phyloP scores from a whole-genome alignment of 1,140 invertebrate species.

The Sycobia sp. region DNA sequence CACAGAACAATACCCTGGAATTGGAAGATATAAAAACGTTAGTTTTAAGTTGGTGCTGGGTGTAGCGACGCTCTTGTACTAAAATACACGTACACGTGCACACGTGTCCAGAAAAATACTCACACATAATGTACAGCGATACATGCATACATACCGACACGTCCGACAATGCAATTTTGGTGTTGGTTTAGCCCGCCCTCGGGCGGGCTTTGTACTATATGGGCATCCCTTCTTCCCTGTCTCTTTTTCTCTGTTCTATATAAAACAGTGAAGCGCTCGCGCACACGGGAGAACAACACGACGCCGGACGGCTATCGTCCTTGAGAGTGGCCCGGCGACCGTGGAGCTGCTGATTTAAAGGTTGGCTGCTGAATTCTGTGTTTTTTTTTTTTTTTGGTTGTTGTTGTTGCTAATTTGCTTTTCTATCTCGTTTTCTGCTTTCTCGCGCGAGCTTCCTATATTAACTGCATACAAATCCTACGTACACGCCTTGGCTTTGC shows the following conservation, averaged over 20 bases:
- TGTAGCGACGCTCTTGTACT: constrained; percentile 7
- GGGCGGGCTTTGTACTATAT: constrained; percentile 15
- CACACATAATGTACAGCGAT: too few species aligned
- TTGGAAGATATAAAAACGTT: not conserved
- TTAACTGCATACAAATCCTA: too few species aligned
- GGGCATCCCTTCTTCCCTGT: constrained; percentile 44
- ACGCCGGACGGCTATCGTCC: constrained; percentile 59
- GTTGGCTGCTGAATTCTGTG: constrained; percentile 29
- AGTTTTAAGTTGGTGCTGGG: constrained; percentile 15
- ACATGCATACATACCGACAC: too few species aligned
- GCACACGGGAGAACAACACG: constrained; percentile 65
- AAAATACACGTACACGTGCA: too few species aligned
- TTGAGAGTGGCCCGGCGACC: constrained; percentile 36
- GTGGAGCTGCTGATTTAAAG: constrained; percentile 36
- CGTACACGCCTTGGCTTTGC: too few species aligned
- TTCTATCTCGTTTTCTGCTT: not conserved
- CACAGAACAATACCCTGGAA: not conserved
- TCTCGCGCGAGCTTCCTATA: too few species aligned
- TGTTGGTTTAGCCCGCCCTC: constrained; percentile 10
- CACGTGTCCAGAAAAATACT: too few species aligned
- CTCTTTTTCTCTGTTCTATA: constrained; percentile 15
- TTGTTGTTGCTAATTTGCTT: not conserved
- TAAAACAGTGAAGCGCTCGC: constrained; percentile 65
- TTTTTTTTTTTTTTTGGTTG: too few species aligned
- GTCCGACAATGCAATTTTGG: not conserved